Evolutionary conservation across 1,140 invertebrate genomes (phyloP).

Genomic region (Cryptotermes secundus): DNA sequence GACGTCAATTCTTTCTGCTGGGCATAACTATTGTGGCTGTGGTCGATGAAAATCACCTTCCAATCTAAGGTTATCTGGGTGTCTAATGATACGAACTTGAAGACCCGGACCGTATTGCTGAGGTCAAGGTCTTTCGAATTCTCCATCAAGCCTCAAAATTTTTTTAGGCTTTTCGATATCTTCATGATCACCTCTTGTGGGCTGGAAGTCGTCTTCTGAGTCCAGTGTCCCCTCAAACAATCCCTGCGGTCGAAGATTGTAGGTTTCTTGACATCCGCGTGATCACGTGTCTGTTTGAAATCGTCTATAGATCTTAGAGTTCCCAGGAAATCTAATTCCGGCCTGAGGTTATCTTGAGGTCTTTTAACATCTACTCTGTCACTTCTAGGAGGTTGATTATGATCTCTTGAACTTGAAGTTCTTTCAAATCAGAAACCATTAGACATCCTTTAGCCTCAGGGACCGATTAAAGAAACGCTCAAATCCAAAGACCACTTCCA

Average conservation of each 20-base stretch:
- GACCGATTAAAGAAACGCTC: too few species aligned
- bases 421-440: constrained; percentile 55
- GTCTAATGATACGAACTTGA: constrained; percentile 51
- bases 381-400: constrained; percentile 40
- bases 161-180: constrained; percentile 47
- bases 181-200: constrained; percentile 43
- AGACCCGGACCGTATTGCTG: constrained; percentile 49
- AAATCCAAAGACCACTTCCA: constrained; percentile 48
- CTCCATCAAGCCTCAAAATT: constrained; percentile 53
- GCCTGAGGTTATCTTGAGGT: constrained; percentile 57
- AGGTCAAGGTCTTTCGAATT: constrained; percentile 45
- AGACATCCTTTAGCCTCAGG: too few species aligned
- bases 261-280: constrained; percentile 57
- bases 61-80: constrained; percentile 57
- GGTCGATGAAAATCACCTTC: constrained; percentile 59
- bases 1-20: constrained; percentile 35
- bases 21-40: constrained; percentile 26
- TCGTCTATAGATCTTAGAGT: constrained; percentile 34
- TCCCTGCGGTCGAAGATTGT: constrained; percentile 64
- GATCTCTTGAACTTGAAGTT: constrained; percentile 45
- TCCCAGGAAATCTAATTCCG: constrained; percentile 50
- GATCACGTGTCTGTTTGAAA: too few species aligned
- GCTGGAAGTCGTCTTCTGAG: constrained; percentile 51
- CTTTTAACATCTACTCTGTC: constrained; percentile 48
- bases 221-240: constrained; percentile 54